phyloP scores from a whole-genome alignment of 2,113 vertebrate genomes.

The Chinchilla lanigera region DNA sequence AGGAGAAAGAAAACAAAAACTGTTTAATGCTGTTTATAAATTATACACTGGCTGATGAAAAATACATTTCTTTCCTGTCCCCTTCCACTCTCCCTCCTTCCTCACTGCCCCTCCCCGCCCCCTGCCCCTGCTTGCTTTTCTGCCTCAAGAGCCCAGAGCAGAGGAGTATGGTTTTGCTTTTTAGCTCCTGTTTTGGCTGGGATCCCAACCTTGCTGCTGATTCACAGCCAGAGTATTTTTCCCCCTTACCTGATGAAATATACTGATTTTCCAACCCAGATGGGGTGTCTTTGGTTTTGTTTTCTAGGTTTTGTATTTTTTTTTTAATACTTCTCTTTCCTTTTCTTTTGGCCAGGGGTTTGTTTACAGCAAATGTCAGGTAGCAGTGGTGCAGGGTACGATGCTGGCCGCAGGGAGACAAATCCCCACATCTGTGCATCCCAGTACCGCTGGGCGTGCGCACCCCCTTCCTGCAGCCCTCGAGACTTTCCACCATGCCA shows the following conservation, averaged over 20 bases:
- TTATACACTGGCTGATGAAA: slow-evolving; percentile 93
- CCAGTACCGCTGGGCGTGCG: accelerated
- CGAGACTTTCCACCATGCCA: background rate
- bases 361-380: slow-evolving; percentile 62
- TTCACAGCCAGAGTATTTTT: slow-evolving; percentile 79
- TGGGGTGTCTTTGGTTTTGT: slow-evolving; percentile 62
- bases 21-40: slow-evolving; percentile 94
- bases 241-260: slow-evolving; percentile 80
- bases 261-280: slow-evolving; percentile 68
- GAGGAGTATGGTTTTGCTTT: slow-evolving; percentile 85
- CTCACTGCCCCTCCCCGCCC: background rate
- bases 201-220: slow-evolving; percentile 79
- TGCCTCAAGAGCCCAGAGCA: slow-evolving; percentile 84
- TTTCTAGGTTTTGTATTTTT: slow-evolving; percentile 39
- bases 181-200: slow-evolving; percentile 86
- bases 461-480: accelerated
- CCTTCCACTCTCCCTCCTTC: background rate
- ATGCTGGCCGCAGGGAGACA: background rate
- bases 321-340: background rate
- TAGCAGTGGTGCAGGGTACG: background rate
- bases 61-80: slow-evolving; percentile 82
- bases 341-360: background rate
- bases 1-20: slow-evolving; percentile 90
- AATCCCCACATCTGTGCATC: background rate
- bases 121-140: background rate